These are phyloP conservation scores for Meleagris gallopavo DNA, from an alignment of 2,113 vertebrate genomes.

Conservation along the genomic window DNA sequence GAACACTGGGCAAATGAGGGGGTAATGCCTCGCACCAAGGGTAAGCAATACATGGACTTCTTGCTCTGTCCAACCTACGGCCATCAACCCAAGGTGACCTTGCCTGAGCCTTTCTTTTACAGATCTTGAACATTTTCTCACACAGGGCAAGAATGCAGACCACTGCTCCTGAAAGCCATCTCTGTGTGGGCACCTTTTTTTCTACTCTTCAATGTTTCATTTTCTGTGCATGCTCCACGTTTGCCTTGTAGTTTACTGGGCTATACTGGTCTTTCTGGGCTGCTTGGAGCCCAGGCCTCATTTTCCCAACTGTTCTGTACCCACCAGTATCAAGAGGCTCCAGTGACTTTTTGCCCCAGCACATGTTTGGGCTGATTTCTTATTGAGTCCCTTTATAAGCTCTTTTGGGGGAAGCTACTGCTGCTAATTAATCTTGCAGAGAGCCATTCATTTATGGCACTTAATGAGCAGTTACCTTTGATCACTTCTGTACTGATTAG, in stretches of 20 bases:
- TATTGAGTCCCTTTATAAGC: fast-evolving
- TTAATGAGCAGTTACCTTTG: background rate
- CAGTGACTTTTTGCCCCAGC: background rate
- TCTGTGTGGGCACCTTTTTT: background rate
- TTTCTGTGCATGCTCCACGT: background rate
- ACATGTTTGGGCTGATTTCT: background rate
- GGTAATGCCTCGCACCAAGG: fast-evolving
- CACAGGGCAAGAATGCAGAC: background rate
- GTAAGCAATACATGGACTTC: background rate
- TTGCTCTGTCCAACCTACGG: background rate
- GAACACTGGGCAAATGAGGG: fast-evolving
- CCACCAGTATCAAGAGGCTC: background rate
- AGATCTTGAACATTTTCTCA: background rate
- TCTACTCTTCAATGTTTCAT: background rate
- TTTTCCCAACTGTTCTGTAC: background rate
- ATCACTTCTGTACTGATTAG: slow-evolving; percentile 2
- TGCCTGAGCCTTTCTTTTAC: fast-evolving
- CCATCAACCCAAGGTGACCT: background rate
- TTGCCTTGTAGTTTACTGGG: background rate
- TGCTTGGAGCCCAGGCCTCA: background rate
- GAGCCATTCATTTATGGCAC: background rate
- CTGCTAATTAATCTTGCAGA: background rate
- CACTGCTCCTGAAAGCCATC: background rate
- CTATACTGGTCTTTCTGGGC: background rate
- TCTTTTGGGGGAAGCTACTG: background rate